Percentiles rank a stretch among this genome's conserved stretches.
These are phyloP conservation scores for Symphodus melops DNA, from an alignment of 2,113 vertebrate genomes.

Conservation along the genomic window DNA sequence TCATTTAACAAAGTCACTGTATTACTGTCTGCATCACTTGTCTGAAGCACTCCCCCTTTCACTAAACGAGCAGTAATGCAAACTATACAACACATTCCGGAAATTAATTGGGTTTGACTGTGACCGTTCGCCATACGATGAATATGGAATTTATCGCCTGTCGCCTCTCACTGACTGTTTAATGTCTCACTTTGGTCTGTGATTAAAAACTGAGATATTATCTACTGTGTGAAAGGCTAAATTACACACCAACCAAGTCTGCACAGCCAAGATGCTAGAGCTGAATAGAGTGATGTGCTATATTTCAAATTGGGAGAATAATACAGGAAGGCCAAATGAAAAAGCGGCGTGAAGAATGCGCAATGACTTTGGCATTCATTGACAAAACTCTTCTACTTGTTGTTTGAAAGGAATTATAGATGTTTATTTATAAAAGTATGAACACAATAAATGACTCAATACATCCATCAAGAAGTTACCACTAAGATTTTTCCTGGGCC, in stretches of 20 bases:
- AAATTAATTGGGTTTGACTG: constrained; percentile 62
- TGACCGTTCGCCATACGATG: constrained; percentile 29
- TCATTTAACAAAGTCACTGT: constrained; percentile 41
- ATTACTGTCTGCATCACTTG: constrained; percentile 29
- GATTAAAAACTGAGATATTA: constrained; percentile 56
- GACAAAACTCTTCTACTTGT: neutral
- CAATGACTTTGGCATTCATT: neutral
- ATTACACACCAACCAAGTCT: neutral
- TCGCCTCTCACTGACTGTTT: constrained; percentile 38
- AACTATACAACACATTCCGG: constrained; percentile 37
- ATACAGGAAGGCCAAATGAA: neutral
- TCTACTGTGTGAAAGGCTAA: constrained; percentile 17
- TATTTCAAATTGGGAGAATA: neutral
- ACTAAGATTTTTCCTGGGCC: too few species aligned
- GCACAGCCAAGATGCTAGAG: neutral
- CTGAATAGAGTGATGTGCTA: constrained; percentile 31
- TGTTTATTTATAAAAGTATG: neutral
- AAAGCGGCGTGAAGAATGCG: neutral
- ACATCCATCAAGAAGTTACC: too few species aligned
- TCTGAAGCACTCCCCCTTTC: constrained; percentile 13
- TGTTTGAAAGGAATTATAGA: too few species aligned
- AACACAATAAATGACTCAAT: neutral
- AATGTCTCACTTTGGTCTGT: constrained; percentile 43
- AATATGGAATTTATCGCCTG: constrained; percentile 54
- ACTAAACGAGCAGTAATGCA: constrained; percentile 45